Conservation (phyloP, 2,797 vertebrate genomes). For the Spondyliosoma cantharus region DNA sequence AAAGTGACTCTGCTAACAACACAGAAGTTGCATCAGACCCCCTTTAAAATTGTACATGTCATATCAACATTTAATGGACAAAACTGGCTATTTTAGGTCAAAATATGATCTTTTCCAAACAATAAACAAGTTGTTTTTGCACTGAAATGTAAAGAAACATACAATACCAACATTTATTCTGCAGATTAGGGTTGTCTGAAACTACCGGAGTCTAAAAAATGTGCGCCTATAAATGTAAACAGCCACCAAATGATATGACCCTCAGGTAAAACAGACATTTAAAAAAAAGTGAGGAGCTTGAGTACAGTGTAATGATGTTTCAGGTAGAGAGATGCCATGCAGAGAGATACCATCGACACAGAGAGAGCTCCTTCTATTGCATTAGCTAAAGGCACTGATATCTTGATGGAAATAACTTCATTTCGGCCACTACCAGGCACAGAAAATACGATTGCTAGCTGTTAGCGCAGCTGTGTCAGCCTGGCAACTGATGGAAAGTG, state of each 20-base stretch:
- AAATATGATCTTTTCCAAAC: too few relatives aligned
- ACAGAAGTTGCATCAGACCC: too few relatives aligned
- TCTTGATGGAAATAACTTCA: constrained; percentile 82
- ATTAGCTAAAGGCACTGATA: constrained; percentile 82
- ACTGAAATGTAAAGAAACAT: too few relatives aligned
- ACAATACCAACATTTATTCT: too few relatives aligned
- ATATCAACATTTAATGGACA: too few relatives aligned
- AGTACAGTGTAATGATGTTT: constrained; percentile 80
- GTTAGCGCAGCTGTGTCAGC: constrained; percentile 80
- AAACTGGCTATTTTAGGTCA: too few relatives aligned
- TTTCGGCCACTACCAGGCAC: constrained; percentile 77
- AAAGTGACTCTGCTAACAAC: too few relatives aligned
- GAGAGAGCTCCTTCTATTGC: constrained; percentile 71
- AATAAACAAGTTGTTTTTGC: too few relatives aligned
- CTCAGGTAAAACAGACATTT: constrained; percentile 73
- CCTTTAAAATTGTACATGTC: too few relatives aligned
- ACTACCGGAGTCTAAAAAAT: constrained; percentile 22
- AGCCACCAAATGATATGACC: constrained; percentile 24
- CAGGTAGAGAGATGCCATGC: constrained; percentile 78
- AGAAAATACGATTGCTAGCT: constrained; percentile 82
- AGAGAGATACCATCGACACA: constrained; percentile 76
- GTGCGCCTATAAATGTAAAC: constrained; percentile 21
- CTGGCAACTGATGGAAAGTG: constrained; percentile 69
- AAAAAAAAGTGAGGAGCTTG: constrained; percentile 67
- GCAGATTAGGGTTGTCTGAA: not conserved